These are phyloP conservation scores for Onthophagus taurus DNA, from an alignment of 1,140 invertebrate genomes.

Conservation along the genomic window DNA sequence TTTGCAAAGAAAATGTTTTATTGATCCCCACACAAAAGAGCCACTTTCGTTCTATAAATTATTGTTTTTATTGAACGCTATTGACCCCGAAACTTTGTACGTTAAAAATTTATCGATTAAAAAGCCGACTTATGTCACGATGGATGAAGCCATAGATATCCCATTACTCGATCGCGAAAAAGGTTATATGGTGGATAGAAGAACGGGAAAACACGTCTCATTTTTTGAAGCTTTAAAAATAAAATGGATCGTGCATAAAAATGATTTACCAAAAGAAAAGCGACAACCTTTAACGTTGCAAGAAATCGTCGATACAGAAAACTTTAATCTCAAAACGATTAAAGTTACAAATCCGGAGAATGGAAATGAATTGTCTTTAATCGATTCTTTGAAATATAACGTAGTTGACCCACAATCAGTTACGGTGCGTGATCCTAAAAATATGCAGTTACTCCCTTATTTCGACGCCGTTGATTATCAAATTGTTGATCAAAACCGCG, in stretches of 20 bases:
- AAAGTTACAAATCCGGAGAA: slow-evolving; percentile 54
- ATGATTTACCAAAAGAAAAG: slow-evolving; percentile 42
- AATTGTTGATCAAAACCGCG: slow-evolving; percentile 64
- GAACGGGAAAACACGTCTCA: slow-evolving; percentile 66
- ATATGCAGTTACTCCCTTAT: slow-evolving; percentile 60
- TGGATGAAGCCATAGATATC: slow-evolving; percentile 64
- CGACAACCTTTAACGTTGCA: slow-evolving; percentile 43
- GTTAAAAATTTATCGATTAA: slow-evolving; percentile 67
- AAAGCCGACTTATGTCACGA: slow-evolving; percentile 54
- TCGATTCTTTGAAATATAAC: slow-evolving; percentile 60
- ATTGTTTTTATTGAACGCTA: slow-evolving; percentile 61
- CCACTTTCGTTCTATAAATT: slow-evolving; percentile 68
- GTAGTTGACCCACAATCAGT: slow-evolving; percentile 67
- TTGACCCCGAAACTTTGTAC: slow-evolving; percentile 64
- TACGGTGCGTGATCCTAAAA: slow-evolving; percentile 56
- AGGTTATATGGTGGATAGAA: slow-evolving; percentile 74
- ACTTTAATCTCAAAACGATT: slow-evolving; percentile 53
- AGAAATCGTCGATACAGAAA: slow-evolving; percentile 54
- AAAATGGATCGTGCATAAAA: slow-evolving; percentile 53
- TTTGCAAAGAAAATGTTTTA: slow-evolving; percentile 60
- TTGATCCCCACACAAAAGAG: slow-evolving; percentile 65
- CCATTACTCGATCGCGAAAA: slow-evolving; percentile 65
- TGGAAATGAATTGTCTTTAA: slow-evolving; percentile 51
- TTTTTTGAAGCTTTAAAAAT: slow-evolving; percentile 77
- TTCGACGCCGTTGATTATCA: slow-evolving; percentile 66